These are phyloP conservation scores for Drosophila ustulata DNA, from an alignment of 2,888 invertebrate genomes.

Conservation along the genomic window DNA sequence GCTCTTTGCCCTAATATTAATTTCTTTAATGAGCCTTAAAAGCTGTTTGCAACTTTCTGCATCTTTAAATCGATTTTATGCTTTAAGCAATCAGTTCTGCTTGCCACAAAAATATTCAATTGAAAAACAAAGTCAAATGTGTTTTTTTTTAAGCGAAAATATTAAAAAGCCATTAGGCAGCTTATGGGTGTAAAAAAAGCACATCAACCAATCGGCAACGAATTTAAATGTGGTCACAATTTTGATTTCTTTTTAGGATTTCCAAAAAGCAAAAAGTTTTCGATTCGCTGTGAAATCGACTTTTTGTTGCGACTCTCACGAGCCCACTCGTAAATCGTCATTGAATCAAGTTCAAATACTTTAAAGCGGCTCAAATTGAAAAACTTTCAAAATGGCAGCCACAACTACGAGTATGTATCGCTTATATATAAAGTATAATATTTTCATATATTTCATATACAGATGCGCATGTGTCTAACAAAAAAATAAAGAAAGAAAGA, in stretches of 20 bases:
- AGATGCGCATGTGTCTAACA: slow-evolving; percentile 52
- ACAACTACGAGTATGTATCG: slow-evolving; percentile 34
- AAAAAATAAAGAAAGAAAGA: slow-evolving; percentile 18
- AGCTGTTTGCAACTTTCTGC: no score
- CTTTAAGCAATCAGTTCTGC: background rate
- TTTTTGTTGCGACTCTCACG: slow-evolving; percentile 8
- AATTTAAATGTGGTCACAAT: slow-evolving; percentile 47
- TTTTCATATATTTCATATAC: slow-evolving; percentile 49
- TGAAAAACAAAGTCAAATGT: background rate
- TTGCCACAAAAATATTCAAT: background rate
- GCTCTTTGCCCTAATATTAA: no score
- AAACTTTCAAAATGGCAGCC: slow-evolving; percentile 70
- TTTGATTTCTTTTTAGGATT: slow-evolving; percentile 35
- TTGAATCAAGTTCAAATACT: slow-evolving; percentile 65
- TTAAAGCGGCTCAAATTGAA: slow-evolving; percentile 78
- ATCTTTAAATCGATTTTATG: no score
- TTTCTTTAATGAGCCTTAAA: no score
- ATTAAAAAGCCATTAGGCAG: slow-evolving; percentile 66
- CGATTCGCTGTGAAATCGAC: slow-evolving; percentile 19
- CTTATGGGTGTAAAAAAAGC: slow-evolving; percentile 25
- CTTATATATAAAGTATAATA: slow-evolving; percentile 35
- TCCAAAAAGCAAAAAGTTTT: slow-evolving; percentile 24
- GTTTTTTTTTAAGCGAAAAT: slow-evolving; percentile 24
- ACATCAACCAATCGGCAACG: slow-evolving; percentile 28
- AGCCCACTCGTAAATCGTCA: slow-evolving; percentile 32